Evolutionary conservation across 2,888 invertebrate species (phyloP).

Genomic region (Habroteleia sp.): DNA sequence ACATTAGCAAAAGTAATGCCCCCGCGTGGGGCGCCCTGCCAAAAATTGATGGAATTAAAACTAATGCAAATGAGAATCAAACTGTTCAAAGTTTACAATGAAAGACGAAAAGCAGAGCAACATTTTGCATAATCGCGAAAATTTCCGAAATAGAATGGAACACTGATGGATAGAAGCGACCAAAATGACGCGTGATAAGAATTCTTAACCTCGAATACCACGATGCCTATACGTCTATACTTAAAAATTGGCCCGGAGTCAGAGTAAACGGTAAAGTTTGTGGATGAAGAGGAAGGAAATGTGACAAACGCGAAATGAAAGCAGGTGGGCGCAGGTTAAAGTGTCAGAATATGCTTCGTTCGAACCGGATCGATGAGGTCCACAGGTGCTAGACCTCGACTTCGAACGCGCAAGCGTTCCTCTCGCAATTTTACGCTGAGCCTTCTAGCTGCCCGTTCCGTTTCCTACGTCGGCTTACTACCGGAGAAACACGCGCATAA

Average conservation of each 20-base stretch:
- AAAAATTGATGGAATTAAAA: too few relatives aligned
- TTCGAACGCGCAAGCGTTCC: conserved; percentile 77
- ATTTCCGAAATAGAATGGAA: too few relatives aligned
- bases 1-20: too few relatives aligned
- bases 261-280: conserved; percentile 16
- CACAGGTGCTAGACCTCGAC: conserved; percentile 78
- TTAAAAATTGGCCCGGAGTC: conserved; percentile 10
- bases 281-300: conserved; percentile 31
- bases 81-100: too few relatives aligned
- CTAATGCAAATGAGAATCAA: too few relatives aligned
- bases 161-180: too few relatives aligned
- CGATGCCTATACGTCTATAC: not conserved
- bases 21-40: too few relatives aligned
- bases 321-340: conserved; percentile 61
- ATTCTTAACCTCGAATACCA: not conserved
- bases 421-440: conserved; percentile 62
- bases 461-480: conserved; percentile 37
- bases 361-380: conserved; percentile 79
- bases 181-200: conserved; percentile 6
- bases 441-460: conserved; percentile 14
- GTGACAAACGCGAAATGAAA: conserved; percentile 26
- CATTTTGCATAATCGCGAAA: too few relatives aligned
- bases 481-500: conserved; percentile 15
- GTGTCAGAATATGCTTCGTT: conserved; percentile 59
- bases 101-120: too few relatives aligned